Evolutionary conservation across 64 coral and sea anemone species (phyloP).

Genomic region (Montipora capricornis): DNA sequence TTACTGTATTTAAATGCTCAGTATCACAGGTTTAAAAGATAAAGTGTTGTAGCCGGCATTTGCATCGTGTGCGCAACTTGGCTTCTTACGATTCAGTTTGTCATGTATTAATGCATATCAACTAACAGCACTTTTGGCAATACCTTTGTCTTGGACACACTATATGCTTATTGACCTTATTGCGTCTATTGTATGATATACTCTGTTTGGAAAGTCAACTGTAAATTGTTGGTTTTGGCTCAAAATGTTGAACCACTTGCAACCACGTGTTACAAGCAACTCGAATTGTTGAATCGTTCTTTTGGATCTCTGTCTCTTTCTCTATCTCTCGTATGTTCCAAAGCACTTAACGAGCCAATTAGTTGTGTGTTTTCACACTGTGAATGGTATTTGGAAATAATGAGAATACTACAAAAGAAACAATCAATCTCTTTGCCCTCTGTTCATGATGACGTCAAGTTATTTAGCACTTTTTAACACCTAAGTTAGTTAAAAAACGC

Average conservation of each 20-base stretch:
- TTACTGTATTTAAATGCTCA: background rate
- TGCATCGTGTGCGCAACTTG: too few species aligned
- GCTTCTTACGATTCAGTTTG: too few species aligned
- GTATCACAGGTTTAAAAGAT: background rate
- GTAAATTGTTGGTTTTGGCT: background rate
- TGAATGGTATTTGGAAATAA: slow-evolving; percentile 43
- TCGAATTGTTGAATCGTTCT: background rate
- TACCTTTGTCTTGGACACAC: background rate
- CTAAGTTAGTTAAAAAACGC: background rate
- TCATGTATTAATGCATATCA: background rate
- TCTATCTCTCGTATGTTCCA: background rate
- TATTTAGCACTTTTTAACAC: slow-evolving; percentile 1
- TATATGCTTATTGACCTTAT: background rate
- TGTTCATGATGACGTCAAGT: slow-evolving; percentile 43
- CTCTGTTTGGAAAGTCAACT: slow-evolving; percentile 16
- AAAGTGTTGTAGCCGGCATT: background rate
- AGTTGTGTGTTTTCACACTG: slow-evolving; percentile 19
- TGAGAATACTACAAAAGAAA: slow-evolving; percentile 21
- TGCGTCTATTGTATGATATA: background rate
- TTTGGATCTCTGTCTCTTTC: background rate
- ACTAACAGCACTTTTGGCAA: background rate
- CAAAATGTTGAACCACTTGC: background rate
- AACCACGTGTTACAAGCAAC: slow-evolving; percentile 1
- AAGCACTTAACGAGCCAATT: background rate
- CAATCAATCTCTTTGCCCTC: slow-evolving; percentile 23